These are phyloP conservation scores for Romanogobio albipinnatus DNA, from an alignment of 2,113 vertebrate species.

Conservation along the genomic window DNA sequence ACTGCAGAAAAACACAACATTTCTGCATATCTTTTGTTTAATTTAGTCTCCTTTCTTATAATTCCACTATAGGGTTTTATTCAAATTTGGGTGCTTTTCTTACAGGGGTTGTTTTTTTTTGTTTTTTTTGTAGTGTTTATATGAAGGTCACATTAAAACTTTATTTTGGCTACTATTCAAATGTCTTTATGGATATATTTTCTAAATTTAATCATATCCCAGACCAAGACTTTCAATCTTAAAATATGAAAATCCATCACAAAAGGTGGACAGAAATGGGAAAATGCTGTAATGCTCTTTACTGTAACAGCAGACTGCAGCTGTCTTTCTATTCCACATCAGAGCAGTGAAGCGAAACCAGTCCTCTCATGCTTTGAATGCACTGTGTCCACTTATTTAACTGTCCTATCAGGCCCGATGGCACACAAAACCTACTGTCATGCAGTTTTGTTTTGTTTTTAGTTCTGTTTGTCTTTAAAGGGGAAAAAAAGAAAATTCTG, in stretches of 20 bases:
- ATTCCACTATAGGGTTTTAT: background rate
- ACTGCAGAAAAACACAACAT: background rate
- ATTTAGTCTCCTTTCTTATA: background rate
- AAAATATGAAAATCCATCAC: slow-evolving; percentile 1
- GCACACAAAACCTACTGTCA: background rate
- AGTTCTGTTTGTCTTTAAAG: background rate
- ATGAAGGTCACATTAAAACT: background rate
- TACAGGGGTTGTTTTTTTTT: background rate
- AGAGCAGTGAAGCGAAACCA: background rate
- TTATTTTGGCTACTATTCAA: background rate
- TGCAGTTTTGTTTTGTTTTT: background rate
- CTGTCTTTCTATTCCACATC: slow-evolving; percentile 17
- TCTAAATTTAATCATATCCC: background rate
- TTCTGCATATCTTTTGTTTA: background rate
- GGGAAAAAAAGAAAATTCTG: background rate
- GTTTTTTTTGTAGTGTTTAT: background rate
- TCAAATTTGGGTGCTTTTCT: background rate
- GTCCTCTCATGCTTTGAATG: slow-evolving; percentile 3
- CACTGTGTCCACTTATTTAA: slow-evolving; percentile 8
- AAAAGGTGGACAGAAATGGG: background rate
- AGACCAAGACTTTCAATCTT: background rate
- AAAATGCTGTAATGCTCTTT: slow-evolving; percentile 19
- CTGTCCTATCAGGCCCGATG: background rate
- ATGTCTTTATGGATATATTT: background rate
- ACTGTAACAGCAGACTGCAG: slow-evolving; percentile 22